Conservation (phyloP, 2,113 vertebrate species). For the Toxotes jaculatrix region DNA sequence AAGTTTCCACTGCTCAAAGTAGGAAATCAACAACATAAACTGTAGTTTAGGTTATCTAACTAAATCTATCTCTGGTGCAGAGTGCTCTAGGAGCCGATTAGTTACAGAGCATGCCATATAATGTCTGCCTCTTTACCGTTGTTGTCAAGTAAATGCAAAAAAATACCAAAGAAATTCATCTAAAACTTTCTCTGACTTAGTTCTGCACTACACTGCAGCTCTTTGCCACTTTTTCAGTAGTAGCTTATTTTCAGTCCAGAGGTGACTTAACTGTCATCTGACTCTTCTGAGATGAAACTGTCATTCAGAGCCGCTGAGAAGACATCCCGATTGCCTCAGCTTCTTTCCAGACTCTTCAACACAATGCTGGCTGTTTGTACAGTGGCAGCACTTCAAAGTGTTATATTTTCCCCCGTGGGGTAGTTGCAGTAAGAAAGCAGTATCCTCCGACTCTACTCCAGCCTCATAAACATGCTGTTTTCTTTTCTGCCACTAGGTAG, state of each 20-base stretch:
- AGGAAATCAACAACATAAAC: conserved; percentile 21
- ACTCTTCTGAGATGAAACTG: conserved; percentile 40
- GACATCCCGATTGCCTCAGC: conserved; percentile 40
- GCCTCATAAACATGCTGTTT: no score
- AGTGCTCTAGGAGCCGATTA: no score
- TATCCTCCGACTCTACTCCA: no score
- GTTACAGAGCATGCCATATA: no score
- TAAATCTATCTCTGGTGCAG: neutral
- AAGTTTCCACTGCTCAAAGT: neutral
- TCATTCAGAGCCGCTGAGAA: conserved; percentile 61
- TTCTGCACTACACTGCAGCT: conserved; percentile 1
- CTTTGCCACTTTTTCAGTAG: conserved; percentile 33
- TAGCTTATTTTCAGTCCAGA: conserved; percentile 47
- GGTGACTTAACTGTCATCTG: conserved; percentile 38
- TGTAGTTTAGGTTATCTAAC: conserved; percentile 26
- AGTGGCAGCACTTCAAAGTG: no score
- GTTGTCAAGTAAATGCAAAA: neutral
- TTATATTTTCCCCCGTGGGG: no score
- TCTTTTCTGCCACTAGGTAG: no score
- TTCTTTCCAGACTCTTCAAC: conserved; percentile 15
- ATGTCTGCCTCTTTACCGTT: neutral
- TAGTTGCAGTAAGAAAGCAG: no score
- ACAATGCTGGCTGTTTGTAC: neutral
- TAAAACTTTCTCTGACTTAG: neutral
- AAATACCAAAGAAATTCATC: no score